Evolutionary conservation across 2,797 vertebrate genomes (phyloP).

Genomic region (Triplophysa yarkandensis): DNA sequence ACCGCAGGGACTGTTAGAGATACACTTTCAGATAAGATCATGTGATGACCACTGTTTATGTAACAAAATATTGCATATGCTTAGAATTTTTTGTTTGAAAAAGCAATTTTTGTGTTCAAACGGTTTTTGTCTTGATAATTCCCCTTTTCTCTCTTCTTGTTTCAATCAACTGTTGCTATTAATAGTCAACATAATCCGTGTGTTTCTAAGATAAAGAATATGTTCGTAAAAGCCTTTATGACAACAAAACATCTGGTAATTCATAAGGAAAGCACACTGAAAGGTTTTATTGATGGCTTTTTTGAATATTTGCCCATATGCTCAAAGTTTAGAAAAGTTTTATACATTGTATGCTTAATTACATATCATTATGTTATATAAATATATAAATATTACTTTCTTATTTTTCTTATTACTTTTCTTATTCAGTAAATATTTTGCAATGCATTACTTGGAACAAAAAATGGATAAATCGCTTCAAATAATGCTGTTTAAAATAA

Average conservation of each 20-base stretch:
- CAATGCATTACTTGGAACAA: no score
- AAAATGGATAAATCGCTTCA: no score
- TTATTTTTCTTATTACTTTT: no score
- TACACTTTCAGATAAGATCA: constrained; percentile 1
- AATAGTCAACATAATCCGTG: background rate
- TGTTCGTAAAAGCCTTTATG: background rate
- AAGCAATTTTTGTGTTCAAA: background rate
- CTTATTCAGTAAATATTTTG: no score
- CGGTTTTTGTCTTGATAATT: background rate
- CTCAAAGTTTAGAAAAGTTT: no score
- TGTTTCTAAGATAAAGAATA: constrained; percentile 9
- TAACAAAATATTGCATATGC: background rate
- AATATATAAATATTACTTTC: no score
- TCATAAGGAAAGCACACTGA: no score
- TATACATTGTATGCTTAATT: no score
- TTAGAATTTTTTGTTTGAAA: constrained; percentile 4
- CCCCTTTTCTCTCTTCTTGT: background rate
- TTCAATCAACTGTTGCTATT: background rate
- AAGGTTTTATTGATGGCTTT: no score
- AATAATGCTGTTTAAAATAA: background rate
- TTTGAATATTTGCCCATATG: no score
- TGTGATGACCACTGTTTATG: constrained; percentile 19
- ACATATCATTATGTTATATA: no score
- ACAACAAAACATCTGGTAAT: background rate
- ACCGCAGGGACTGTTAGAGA: background rate